Evolutionary conservation across 2,113 vertebrate species (phyloP).

Genomic region (Bettongia penicillata): DNA sequence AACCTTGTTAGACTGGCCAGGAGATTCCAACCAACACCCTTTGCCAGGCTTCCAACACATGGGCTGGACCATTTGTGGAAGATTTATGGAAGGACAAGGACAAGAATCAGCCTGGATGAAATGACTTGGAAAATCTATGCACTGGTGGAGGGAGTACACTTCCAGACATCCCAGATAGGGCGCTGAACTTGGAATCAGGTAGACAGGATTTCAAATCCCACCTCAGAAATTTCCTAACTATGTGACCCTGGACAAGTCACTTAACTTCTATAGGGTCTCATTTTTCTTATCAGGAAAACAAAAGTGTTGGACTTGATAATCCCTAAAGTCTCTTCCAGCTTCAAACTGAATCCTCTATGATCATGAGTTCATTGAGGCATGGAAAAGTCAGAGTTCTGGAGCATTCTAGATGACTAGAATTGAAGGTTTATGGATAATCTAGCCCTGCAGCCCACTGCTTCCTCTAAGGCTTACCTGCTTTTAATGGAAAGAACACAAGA

Average conservation of each 20-base stretch:
- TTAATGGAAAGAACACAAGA: not conserved
- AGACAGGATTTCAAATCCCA: not conserved
- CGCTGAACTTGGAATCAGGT: not conserved
- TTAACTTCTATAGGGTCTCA: not conserved
- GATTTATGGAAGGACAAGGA: too few relatives aligned
- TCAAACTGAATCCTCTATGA: not conserved
- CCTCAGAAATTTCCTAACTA: not conserved
- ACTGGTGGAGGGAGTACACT: not conserved
- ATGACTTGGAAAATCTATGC: not conserved
- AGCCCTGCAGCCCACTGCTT: not conserved
- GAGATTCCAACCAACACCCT: too few relatives aligned
- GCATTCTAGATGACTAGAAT: not conserved
- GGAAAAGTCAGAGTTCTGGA: not conserved
- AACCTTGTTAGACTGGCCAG: too few relatives aligned
- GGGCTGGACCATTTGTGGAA: too few relatives aligned
- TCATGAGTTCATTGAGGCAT: not conserved
- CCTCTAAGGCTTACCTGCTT: not conserved
- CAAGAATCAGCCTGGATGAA: not conserved
- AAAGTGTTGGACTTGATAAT: not conserved
- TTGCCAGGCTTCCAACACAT: too few relatives aligned
- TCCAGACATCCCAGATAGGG: not conserved
- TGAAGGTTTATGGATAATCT: not conserved
- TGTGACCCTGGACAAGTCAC: not conserved
- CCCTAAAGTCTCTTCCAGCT: not conserved
- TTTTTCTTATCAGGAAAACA: not conserved